Evolutionary conservation across 2,113 vertebrate genomes (phyloP).

Genomic region (Polypterus senegalus): DNA sequence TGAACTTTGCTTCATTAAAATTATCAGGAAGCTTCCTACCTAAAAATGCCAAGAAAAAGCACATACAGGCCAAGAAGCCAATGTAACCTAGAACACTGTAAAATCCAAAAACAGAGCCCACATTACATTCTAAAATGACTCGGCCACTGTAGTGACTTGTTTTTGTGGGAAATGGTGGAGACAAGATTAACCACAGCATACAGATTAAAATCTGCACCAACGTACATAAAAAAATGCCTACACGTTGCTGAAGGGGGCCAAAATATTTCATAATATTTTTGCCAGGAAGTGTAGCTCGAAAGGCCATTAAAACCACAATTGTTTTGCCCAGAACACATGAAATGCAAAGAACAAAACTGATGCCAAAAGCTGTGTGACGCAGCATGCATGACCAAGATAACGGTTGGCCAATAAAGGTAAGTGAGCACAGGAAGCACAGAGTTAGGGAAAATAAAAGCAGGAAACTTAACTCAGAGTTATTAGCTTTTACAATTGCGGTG

Average conservation of each 20-base stretch:
- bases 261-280: conserved; percentile 29
- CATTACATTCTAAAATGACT: conserved; percentile 2
- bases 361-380: conserved; percentile 33
- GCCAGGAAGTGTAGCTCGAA: conserved; percentile 25
- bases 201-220: conserved; percentile 23
- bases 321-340: conserved; percentile 36
- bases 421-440: conserved; percentile 31
- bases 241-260: conserved; percentile 28
- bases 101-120: conserved; percentile 2
- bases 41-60: background rate
- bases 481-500: conserved; percentile 31
- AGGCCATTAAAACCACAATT: conserved; percentile 31
- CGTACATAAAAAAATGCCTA: conserved; percentile 29
- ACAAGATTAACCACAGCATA: background rate
- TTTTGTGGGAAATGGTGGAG: conserved; percentile 3
- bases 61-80: background rate
- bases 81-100: conserved; percentile 5
- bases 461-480: conserved; percentile 36
- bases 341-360: conserved; percentile 38
- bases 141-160: too few relatives aligned
- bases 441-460: conserved; percentile 30
- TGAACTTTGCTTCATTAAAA: conserved; percentile 4
- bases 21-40: conserved; percentile 1
- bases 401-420: conserved; percentile 29
- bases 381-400: conserved; percentile 28